phyloP scores from a whole-genome alignment of 2,888 invertebrate genomes.

The Ichneumoninae sp. region DNA sequence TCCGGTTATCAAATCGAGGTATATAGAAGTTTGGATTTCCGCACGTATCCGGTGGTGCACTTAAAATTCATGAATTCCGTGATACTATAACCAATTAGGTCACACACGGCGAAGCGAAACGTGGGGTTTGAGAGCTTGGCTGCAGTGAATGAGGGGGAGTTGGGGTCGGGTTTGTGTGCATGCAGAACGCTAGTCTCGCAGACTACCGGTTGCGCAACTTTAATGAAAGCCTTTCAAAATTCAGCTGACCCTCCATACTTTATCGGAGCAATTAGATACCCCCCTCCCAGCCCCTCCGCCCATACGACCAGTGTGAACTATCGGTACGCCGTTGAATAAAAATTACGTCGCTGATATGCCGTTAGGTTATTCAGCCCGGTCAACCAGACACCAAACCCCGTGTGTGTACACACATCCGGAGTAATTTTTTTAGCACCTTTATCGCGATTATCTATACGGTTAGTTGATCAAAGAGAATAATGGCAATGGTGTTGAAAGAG shows the following conservation, averaged over 20 bases:
- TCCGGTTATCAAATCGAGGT: conserved; percentile 39
- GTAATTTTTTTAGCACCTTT: background rate
- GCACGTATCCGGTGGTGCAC: conserved; percentile 42
- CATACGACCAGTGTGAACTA: conserved; percentile 16
- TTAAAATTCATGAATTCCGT: conserved; percentile 80
- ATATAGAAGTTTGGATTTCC: conserved; percentile 27
- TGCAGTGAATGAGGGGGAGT: conserved; percentile 11
- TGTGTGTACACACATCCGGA: background rate
- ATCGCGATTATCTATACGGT: background rate
- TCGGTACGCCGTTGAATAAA: conserved; percentile 15
- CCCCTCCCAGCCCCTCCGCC: background rate
- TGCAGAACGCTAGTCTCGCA: conserved; percentile 15
- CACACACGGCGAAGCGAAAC: conserved; percentile 69
- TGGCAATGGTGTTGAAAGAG: background rate
- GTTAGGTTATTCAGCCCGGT: conserved; percentile 1
- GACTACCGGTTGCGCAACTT: conserved; percentile 66
- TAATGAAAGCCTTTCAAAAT: conserved; percentile 80
- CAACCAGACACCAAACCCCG: background rate
- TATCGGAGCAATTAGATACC: conserved; percentile 76
- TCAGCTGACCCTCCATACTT: conserved; percentile 76
- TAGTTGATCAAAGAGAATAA: background rate
- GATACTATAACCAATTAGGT: conserved; percentile 78
- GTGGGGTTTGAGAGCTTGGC: conserved; percentile 14
- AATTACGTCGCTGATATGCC: conserved; percentile 21
- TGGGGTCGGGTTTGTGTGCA: background rate